These are phyloP conservation scores for Muscicapa comitata DNA, from an alignment of 2,797 vertebrate species.

Conservation along the genomic window DNA sequence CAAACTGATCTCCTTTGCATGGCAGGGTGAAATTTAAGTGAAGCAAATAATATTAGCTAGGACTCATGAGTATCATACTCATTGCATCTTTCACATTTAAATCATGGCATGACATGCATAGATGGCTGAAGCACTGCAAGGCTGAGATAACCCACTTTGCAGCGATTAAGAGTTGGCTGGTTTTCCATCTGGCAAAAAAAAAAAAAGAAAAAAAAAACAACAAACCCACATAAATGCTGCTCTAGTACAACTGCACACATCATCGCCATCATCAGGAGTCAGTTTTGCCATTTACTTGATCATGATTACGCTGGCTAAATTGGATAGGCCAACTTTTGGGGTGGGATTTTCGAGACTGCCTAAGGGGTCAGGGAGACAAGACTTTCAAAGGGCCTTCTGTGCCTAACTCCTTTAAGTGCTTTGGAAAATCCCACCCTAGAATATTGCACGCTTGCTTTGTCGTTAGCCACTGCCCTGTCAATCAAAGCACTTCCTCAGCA, in stretches of 20 bases:
- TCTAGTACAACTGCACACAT: slow-evolving; percentile 34
- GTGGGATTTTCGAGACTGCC: slow-evolving; percentile 58
- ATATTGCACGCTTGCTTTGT: slow-evolving; percentile 58
- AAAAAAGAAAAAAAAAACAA: background rate
- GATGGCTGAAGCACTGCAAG: slow-evolving; percentile 63
- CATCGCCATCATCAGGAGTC: slow-evolving; percentile 26
- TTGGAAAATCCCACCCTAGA: slow-evolving; percentile 63
- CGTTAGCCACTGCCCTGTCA: slow-evolving; percentile 15
- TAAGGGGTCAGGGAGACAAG: slow-evolving; percentile 58
- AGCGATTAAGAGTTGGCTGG: slow-evolving; percentile 60
- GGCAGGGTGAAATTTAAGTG: slow-evolving; percentile 73
- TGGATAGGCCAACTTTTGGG: slow-evolving; percentile 59
- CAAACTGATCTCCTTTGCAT: slow-evolving; percentile 73
- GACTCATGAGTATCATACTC: slow-evolving; percentile 65
- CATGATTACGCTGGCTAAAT: slow-evolving; percentile 22
- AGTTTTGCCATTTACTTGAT: slow-evolving; percentile 17
- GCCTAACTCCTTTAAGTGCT: slow-evolving; percentile 68
- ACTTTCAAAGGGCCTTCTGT: slow-evolving; percentile 64
- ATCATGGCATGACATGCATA: slow-evolving; percentile 73
- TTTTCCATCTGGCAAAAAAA: slow-evolving; percentile 56
- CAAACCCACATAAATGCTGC: background rate
- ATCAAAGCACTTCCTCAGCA: slow-evolving; percentile 21
- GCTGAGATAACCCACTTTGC: slow-evolving; percentile 71
- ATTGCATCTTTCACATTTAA: slow-evolving; percentile 73
- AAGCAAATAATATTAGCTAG: slow-evolving; percentile 75